phyloP scores from a whole-genome alignment of 2,888 invertebrate genomes.

The Seira ritae region DNA sequence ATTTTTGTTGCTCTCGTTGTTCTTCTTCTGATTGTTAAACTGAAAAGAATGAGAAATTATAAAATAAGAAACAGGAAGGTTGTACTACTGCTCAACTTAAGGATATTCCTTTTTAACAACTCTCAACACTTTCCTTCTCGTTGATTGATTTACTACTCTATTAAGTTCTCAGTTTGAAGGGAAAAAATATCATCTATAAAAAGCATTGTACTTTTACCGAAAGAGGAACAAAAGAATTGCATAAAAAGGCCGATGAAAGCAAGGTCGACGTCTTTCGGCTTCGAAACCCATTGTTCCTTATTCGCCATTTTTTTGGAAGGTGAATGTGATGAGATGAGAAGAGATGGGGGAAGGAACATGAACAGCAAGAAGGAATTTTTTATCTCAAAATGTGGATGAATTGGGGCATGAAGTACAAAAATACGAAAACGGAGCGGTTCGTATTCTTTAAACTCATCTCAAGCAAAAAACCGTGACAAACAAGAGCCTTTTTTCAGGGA shows the following conservation, averaged over 20 bases:
- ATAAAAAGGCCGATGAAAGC: conserved; percentile 34
- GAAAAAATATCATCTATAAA: neutral
- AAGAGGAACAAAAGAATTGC: neutral
- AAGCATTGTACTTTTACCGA: neutral
- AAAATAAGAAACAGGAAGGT: conserved; percentile 15
- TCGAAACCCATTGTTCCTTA: neutral
- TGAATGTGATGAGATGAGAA: neutral
- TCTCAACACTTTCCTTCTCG: neutral
- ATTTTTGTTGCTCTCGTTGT: no score
- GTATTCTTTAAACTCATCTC: neutral
- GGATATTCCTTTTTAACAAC: no score
- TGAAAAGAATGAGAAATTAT: neutral
- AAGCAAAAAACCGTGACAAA: conserved; percentile 57
- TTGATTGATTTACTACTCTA: no score
- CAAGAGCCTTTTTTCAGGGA: conserved; percentile 37
- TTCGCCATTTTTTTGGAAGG: conserved; percentile 1
- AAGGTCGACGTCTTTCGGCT: conserved; percentile 36
- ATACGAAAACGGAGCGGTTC: no score
- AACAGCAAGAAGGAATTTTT: neutral
- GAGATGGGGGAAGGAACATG: neutral
- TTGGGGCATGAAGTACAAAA: conserved; percentile 53
- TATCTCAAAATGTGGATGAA: conserved; percentile 15
- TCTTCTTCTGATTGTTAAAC: no score
- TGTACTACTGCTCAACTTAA: neutral
- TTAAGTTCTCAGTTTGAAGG: neutral